Conservation (phyloP, 2,797 vertebrate species). For the Astyanax mexicanus region DNA sequence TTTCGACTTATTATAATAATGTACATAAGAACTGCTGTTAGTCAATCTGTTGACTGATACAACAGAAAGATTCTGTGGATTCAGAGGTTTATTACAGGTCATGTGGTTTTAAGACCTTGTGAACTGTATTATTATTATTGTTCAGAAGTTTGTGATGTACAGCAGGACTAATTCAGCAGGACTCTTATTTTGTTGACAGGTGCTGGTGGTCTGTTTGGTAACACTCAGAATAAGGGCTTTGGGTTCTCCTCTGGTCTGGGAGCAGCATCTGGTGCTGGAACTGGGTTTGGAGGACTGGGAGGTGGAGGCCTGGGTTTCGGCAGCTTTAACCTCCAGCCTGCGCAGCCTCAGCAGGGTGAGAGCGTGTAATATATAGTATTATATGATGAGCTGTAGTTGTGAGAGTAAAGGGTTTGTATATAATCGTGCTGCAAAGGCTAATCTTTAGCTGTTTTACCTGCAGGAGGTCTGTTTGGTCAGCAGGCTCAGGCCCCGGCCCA, state of each 20-base stretch:
- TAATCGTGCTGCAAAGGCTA: background rate
- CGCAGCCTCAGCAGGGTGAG: conserved; percentile 85
- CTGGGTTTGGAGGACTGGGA: conserved; percentile 89
- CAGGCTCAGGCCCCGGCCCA: conserved; percentile 84
- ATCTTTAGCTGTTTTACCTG: background rate
- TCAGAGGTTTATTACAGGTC: too few species aligned
- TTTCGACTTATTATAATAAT: too few species aligned
- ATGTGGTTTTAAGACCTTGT: too few species aligned
- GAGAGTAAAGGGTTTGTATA: too few species aligned
- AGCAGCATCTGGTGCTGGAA: conserved; percentile 74
- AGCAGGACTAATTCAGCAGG: background rate
- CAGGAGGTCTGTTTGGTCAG: conserved; percentile 88
- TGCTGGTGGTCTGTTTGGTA: conserved; percentile 88
- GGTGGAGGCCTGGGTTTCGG: conserved; percentile 87
- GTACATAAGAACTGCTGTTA: too few species aligned
- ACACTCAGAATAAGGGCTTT: conserved; percentile 94
- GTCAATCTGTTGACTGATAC: too few species aligned
- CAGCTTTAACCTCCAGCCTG: conserved; percentile 87
- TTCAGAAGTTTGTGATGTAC: background rate
- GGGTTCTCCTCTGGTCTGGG: conserved; percentile 91
- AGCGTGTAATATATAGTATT: background rate
- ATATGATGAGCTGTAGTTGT: background rate
- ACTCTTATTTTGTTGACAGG: conserved; percentile 56
- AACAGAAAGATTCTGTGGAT: too few species aligned
- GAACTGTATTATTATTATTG: too few species aligned